Evolutionary conservation across 2,797 vertebrate species (phyloP), one percentile per base, ranked within the genome.

Genomic region (Meriones psammophilus): DNA sequence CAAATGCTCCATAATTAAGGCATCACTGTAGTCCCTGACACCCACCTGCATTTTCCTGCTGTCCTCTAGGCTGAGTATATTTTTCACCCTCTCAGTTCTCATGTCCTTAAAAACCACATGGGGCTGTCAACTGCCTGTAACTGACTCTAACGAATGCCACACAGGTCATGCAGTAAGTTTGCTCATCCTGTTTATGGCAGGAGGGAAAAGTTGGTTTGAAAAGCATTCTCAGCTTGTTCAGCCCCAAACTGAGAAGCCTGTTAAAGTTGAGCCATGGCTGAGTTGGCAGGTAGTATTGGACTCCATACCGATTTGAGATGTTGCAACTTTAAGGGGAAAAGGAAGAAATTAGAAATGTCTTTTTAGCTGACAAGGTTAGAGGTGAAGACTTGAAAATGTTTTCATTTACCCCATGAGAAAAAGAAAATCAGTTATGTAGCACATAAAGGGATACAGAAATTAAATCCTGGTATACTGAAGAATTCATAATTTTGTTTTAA

Each of bases 71-170:
- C 71, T 94, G 73, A 89, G 93, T 39, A 94, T 95, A 46, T 79
- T 95, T 97, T 95, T 78, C 18, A 90, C 54, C n/a, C 77, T 97
- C 83, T 95, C 76, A 94, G 91, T 62, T 92, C 69, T 77, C 89
- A 69, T 64, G 84, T 89, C 68, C 88, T 93, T 92, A 94, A 97
- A 89, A 96, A 74, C 73, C 94, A 96, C 94, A 95, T 85, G 88
- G 93, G 80, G 80, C 94, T 96, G 96, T 97, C 94, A 97, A 88
- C 91, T 97, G 94, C 84, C 80, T 62, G 58, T 36, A 95, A 89
- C 79, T 97, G 94, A 85, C 85, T 96, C 80, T 95, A 97, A 97
- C 85, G 84, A 96, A 97, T 92, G 88, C 89, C 96, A 97, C 89
- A 71, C 77, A 74, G 28, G 42, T 69, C 77, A 95, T 56, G 94